Evolutionary conservation across 2,888 invertebrate genomes (phyloP).

Genomic region (Serripes groenlandicus): DNA sequence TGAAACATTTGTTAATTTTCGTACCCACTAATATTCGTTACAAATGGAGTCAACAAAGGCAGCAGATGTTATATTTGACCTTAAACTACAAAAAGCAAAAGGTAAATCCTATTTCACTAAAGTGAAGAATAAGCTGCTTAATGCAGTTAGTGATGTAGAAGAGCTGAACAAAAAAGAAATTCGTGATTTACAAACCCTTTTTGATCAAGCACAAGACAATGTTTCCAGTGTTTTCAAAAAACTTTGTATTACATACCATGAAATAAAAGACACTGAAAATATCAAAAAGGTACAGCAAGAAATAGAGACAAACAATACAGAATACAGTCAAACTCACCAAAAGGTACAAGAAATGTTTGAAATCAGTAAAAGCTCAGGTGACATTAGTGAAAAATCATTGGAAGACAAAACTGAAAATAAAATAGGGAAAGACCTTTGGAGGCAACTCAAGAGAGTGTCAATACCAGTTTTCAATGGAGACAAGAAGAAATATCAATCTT

Average conservation of each 20-base stretch:
- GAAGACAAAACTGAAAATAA: no score
- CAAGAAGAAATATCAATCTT: neutral
- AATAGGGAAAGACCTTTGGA: neutral
- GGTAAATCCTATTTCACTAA: slow-evolving; percentile 5
- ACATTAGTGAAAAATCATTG: neutral
- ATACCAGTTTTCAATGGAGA: neutral
- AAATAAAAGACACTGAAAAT: neutral
- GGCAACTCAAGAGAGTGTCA: slow-evolving; percentile 3
- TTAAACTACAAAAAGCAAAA: neutral
- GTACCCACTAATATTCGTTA: no score
- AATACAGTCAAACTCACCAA: neutral
- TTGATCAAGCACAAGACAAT: neutral
- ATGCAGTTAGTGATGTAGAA: neutral
- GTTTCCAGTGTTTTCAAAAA: neutral
- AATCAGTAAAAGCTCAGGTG: neutral
- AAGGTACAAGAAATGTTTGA: neutral
- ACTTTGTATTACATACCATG: neutral
- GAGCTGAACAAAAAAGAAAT: neutral
- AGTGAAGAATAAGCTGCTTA: neutral
- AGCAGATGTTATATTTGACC: neutral
- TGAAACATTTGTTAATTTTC: no score
- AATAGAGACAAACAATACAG: neutral
- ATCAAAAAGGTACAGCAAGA: neutral
- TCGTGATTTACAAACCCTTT: neutral
- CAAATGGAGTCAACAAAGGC: neutral